Base-by-base conservation (phyloP, 2,797 vertebrate genomes). In the Tapirus indicus region DNA sequence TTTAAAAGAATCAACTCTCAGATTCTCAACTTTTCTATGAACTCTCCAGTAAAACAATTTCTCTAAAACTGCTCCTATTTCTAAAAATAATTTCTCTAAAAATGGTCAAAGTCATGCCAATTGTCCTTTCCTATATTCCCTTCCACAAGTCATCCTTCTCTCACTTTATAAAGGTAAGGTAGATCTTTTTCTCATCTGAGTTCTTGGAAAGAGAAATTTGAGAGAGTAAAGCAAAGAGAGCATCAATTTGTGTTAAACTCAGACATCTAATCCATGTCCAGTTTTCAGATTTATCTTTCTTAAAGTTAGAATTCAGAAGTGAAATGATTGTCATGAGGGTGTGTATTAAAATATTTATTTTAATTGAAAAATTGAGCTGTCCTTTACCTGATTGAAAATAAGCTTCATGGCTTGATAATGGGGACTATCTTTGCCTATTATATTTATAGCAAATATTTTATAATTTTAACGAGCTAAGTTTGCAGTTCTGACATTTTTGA, bases 21-120 rank as follows among this genome's bases (percentile, higher is more conserved):
- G 17, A 29, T 82, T 86, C 58, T 60, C 23, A 83, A 6, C 17
- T 64, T 93, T 82, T 5, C 6, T 77, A 1, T 79, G 38, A 80
- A 85, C 10, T 35, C 25, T 64, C 69, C 52, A 23, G 4, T 54
- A 74, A 82, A 74, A 58, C n/a, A 58, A 41, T 35, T 86, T 56
- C 9, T 77, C 35, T 49, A 38, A 87, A 94, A 62, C 66, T 54
- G 2, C 1, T 41, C 2, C 27, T 68, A 23, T 84, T 94, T 94
- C 64, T 74, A 60, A 93, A 82, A 96, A 29, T 21, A 58, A 58
- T 49, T 75, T 77, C 27, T 95, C 16, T 69, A 60, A 93, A 71
- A 71, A 71, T 66, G n/a, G 27, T 60, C 29, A 56, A 94, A 47
- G 17, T 54, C 23, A 16, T 60, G 49, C 3, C 7, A 23, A 3